Conservation (phyloP, 2,113 vertebrate genomes). For the Siniperca chuatsi region DNA sequence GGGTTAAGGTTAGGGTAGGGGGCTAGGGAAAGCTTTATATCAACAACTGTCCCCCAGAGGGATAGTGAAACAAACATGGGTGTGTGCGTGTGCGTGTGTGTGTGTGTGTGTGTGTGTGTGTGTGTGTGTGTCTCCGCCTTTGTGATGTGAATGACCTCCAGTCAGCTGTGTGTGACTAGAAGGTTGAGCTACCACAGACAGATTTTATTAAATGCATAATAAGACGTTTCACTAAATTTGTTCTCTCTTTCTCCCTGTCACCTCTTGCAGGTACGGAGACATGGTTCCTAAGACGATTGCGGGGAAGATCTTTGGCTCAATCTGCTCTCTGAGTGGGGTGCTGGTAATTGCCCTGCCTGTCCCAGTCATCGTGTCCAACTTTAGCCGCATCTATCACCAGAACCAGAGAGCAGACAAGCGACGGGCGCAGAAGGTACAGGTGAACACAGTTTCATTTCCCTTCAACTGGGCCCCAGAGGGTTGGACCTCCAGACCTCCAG, state of each 20-base stretch:
- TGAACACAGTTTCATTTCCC: conserved; percentile 70
- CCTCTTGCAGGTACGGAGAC: conserved; percentile 91
- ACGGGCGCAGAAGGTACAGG: conserved; percentile 93
- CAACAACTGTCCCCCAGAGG: no score
- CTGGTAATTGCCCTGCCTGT: conserved; percentile 98
- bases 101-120: background rate
- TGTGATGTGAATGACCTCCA: conserved; percentile 31
- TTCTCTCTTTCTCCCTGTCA: conserved; percentile 46
- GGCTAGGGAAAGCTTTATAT: no score
- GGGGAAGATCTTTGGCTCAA: conserved; percentile 98
- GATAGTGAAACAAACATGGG: no score
- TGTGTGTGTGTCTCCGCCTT: background rate
- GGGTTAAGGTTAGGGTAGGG: no score
- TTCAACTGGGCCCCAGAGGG: conserved; percentile 50
- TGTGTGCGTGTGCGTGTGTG: no score
- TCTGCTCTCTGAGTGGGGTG: conserved; percentile 97
- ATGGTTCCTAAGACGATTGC: conserved; percentile 99
- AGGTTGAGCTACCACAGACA: conserved; percentile 15
- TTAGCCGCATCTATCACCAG: conserved; percentile 99
- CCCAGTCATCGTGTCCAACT: conserved; percentile 99
- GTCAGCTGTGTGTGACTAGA: background rate
- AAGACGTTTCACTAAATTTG: conserved; percentile 26
- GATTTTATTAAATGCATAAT: conserved; percentile 26
- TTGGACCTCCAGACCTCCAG: conserved; percentile 43
- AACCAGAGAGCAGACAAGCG: conserved; percentile 98